Evolutionary conservation across 1,140 invertebrate genomes (phyloP).

Genomic region (Anastrepha ludens): DNA sequence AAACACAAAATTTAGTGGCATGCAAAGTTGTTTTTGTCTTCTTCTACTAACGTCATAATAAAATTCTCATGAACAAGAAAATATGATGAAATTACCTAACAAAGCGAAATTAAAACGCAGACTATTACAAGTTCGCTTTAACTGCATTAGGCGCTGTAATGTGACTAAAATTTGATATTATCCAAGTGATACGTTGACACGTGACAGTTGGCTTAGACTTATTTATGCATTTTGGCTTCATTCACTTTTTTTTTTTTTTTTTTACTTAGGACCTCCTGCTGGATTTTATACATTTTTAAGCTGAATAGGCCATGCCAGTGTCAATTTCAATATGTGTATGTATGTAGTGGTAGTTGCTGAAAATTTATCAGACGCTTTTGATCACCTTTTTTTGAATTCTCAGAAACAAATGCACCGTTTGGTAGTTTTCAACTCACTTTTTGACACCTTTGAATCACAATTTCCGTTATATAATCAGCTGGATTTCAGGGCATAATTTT

Average conservation of each 20-base stretch:
- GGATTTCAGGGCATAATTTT: background rate
- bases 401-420: background rate
- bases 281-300: background rate
- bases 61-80: background rate
- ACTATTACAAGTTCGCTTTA: background rate
- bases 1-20: conserved; percentile 2
- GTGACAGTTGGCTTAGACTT: background rate
- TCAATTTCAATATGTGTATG: background rate
- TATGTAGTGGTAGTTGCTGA: no score
- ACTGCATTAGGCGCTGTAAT: background rate
- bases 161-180: background rate
- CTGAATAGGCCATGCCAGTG: background rate
- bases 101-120: background rate
- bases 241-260: background rate
- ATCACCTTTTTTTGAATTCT: background rate
- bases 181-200: background rate
- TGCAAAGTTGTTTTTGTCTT: background rate
- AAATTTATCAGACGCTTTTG: background rate
- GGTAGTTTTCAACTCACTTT: background rate
- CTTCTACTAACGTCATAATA: background rate
- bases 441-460: background rate
- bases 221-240: background rate
- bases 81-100: no score
- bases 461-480: no score
- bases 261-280: background rate